These are phyloP conservation scores for Tenebrosternarchus preto DNA, from an alignment of 2,113 vertebrate genomes.

Conservation along the genomic window DNA sequence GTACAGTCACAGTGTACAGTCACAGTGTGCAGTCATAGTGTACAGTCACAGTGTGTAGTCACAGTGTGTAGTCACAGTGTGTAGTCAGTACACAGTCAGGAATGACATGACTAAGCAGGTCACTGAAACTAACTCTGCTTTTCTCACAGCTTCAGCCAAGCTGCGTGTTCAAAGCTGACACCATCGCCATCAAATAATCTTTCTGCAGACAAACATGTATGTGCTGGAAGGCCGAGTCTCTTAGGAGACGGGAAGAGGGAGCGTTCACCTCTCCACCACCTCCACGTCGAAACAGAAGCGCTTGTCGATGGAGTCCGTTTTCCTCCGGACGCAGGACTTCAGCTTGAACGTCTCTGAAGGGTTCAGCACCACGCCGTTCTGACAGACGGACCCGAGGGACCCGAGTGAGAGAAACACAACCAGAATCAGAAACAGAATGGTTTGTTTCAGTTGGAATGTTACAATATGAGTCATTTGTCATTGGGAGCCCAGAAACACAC, in stretches of 20 bases:
- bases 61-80: too few species aligned
- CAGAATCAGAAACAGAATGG: too few species aligned
- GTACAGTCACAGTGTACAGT: too few species aligned
- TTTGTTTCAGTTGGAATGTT: too few species aligned
- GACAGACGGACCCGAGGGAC: constrained; percentile 51
- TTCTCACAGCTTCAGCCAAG: too few species aligned
- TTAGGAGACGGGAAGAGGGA: not conserved
- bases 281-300: constrained; percentile 98
- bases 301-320: constrained; percentile 97
- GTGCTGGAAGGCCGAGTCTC: too few species aligned
- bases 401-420: too few species aligned
- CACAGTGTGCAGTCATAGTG: too few species aligned
- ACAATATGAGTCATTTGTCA: too few species aligned
- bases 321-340: constrained; percentile 93
- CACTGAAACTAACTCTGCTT: not conserved
- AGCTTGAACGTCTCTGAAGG: constrained; percentile 91
- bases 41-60: too few species aligned
- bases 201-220: not conserved
- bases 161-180: too few species aligned
- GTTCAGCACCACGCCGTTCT: constrained; percentile 87
- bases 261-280: constrained; percentile 87
- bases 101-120: constrained; percentile 5
- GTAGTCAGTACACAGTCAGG: constrained; percentile 3
- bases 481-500: too few species aligned
- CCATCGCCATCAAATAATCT: not conserved